These are phyloP conservation scores for Philypnodon macrostomus DNA, from an alignment of 2,797 vertebrate species.

Conservation along the genomic window DNA sequence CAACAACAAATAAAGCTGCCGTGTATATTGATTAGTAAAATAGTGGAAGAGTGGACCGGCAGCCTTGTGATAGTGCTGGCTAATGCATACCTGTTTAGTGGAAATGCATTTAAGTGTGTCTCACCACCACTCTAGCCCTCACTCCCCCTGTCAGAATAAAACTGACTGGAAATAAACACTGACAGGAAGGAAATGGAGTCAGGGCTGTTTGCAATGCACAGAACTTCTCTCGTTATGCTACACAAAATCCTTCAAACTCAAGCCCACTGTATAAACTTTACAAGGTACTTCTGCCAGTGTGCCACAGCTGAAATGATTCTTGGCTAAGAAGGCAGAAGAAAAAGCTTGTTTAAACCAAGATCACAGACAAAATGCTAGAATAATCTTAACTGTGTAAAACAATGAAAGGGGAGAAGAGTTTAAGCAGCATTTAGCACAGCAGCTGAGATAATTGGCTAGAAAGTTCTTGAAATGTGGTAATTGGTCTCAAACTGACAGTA, in stretches of 20 bases:
- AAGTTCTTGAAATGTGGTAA: background rate
- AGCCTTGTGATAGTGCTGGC: conserved; percentile 41
- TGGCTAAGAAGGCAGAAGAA: background rate
- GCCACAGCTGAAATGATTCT: conserved; percentile 20
- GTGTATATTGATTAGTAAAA: conserved; percentile 54
- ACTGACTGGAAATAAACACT: conserved; percentile 55
- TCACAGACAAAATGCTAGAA: background rate
- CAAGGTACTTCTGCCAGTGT: conserved; percentile 24
- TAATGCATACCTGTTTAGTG: conserved; percentile 56
- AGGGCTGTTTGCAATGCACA: conserved; percentile 11
- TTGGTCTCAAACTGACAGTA: background rate
- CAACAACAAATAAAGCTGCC: conserved; percentile 8
- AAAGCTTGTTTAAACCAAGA: conserved; percentile 7
- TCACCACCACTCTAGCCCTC: conserved; percentile 29
- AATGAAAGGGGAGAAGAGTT: background rate
- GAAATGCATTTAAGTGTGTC: conserved; percentile 53
- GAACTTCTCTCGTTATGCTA: conserved; percentile 45
- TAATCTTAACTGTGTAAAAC: conserved; percentile 3
- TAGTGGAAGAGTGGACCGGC: conserved; percentile 9
- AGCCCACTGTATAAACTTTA: conserved; percentile 9
- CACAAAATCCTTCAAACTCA: conserved; percentile 38
- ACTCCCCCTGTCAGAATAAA: conserved; percentile 46
- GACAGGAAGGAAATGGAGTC: conserved; percentile 41
- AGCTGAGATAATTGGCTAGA: background rate
- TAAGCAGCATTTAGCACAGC: background rate